Conservation (phyloP, 2,113 vertebrate species). For the Tympanuchus pallidicinctus region DNA sequence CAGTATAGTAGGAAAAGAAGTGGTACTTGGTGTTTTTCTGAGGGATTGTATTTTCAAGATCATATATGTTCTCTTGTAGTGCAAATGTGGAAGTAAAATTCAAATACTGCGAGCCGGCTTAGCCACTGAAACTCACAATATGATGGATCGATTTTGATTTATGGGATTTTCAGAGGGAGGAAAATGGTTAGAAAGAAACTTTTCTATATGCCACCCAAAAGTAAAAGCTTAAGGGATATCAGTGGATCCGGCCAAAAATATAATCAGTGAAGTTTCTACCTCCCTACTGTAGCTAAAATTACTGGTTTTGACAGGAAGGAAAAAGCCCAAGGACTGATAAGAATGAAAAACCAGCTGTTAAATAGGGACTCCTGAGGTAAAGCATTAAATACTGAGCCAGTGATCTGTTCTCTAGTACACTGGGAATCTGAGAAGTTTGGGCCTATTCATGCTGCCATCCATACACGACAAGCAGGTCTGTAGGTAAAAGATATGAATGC, state of each 20-base stretch:
- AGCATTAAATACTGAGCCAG: neutral
- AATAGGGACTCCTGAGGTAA: neutral
- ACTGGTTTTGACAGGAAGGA: constrained; percentile 12
- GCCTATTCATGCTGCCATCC: neutral
- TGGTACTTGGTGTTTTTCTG: neutral
- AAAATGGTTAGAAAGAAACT: neutral
- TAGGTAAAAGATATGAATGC: neutral
- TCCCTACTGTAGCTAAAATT: constrained; percentile 22
- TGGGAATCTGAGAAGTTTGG: neutral
- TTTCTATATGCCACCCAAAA: neutral
- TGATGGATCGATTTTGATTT: neutral
- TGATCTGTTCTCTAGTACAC: neutral
- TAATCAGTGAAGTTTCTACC: neutral
- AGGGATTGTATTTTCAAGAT: neutral
- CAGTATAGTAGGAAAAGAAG: neutral
- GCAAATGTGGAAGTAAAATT: neutral
- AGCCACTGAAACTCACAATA: neutral
- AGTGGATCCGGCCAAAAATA: neutral
- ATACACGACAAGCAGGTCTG: neutral
- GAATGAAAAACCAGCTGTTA: neutral
- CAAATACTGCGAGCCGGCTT: neutral
- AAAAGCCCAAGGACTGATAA: neutral
- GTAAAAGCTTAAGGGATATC: neutral
- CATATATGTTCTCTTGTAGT: neutral
- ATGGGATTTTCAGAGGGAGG: neutral